These are phyloP conservation scores for Aleiodes alternator DNA, from an alignment of 2,888 invertebrate genomes.

Conservation along the genomic window DNA sequence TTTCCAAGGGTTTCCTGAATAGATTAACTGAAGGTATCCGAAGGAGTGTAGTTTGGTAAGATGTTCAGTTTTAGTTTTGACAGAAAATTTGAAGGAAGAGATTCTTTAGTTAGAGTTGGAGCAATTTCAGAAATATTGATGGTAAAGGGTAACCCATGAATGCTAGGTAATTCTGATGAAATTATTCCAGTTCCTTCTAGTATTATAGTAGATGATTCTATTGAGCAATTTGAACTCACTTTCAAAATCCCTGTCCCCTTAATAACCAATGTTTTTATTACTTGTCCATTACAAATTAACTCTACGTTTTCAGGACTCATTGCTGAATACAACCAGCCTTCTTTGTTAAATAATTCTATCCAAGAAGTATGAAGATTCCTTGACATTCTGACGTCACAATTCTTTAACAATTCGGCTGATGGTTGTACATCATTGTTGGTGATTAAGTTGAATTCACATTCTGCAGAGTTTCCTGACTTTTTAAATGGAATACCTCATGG, in stretches of 20 bases:
- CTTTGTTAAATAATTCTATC: neutral
- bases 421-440: neutral
- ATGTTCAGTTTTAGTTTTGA: neutral
- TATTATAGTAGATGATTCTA: neutral
- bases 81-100: neutral
- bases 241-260: neutral
- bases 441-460: neutral
- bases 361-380: neutral
- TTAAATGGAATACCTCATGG: neutral
- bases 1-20: constrained; percentile 3
- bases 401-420: neutral
- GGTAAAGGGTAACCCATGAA: neutral
- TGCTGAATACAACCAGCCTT: constrained; percentile 9
- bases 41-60: neutral
- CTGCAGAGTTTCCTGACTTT: neutral
- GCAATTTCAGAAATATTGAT: constrained; percentile 5
- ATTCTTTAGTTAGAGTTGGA: neutral
- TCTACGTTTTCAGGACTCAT: neutral
- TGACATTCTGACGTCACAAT: neutral
- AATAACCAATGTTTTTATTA: neutral
- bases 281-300: neutral
- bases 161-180: neutral
- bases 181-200: too few relatives aligned
- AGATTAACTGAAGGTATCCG: neutral
- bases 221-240: neutral